Percentiles rank a stretch among this genome's conserved stretches.
Evolutionary conservation across 2,113 vertebrate genomes (phyloP).

Genomic region (Eptatretus burgeri): DNA sequence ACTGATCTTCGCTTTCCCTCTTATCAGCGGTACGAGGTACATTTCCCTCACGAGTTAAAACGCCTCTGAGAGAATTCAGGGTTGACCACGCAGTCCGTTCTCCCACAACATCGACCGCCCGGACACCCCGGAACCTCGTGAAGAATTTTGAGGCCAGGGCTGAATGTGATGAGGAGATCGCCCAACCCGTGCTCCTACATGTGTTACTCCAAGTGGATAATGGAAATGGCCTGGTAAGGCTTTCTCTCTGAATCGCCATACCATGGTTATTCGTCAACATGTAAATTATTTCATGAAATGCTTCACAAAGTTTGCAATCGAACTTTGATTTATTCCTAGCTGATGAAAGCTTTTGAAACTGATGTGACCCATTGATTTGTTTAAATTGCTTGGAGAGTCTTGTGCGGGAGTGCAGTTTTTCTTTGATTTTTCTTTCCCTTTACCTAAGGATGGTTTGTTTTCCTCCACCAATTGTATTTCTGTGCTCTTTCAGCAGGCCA

Average conservation of each 20-base stretch:
- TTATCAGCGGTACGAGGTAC: not conserved
- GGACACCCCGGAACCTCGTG: not conserved
- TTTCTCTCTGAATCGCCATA: not conserved
- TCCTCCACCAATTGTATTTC: no score
- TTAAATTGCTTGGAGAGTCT: slow-evolving; percentile 16
- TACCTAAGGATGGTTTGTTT: no score
- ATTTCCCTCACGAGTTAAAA: not conserved
- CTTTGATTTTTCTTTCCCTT: no score
- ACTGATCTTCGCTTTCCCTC: not conserved
- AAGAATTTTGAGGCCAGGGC: slow-evolving; percentile 6
- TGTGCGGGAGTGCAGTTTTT: slow-evolving; percentile 14
- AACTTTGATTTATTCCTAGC: no score
- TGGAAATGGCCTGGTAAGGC: slow-evolving; percentile 27
- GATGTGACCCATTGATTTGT: no score
- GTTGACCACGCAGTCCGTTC: not conserved
- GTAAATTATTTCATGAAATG: no score
- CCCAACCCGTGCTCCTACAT: slow-evolving; percentile 22
- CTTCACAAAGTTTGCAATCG: no score
- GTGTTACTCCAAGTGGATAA: slow-evolving; percentile 52
- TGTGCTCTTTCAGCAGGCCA: no score
- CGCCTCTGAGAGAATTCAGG: not conserved
- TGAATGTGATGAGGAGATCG: not conserved
- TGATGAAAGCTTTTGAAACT: no score
- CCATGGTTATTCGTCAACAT: no score
- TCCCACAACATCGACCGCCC: not conserved